phyloP scores from a whole-genome alignment of 2,888 invertebrate genomes.

The Stictocephala bisonia region DNA sequence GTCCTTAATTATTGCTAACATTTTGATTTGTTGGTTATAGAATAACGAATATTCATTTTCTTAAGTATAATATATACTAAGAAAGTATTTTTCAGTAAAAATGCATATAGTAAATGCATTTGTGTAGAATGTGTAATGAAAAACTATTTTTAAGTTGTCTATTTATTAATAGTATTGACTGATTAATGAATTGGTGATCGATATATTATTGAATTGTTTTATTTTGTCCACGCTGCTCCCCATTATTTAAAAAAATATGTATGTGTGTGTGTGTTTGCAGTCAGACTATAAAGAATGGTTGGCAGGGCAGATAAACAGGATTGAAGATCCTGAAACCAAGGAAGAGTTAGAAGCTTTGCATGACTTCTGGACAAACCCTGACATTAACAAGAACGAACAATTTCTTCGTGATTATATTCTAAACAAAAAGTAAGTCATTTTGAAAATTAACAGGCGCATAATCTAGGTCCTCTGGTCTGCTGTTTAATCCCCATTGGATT shows the following conservation, averaged over 20 bases:
- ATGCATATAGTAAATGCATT: too few relatives aligned
- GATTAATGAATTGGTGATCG: too few relatives aligned
- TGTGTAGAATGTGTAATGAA: too few relatives aligned
- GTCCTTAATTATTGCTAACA: too few relatives aligned
- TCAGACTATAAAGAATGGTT: slow-evolving; percentile 72
- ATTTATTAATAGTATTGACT: too few relatives aligned
- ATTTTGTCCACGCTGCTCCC: neutral
- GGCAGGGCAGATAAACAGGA: slow-evolving; percentile 75
- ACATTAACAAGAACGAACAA: slow-evolving; percentile 84
- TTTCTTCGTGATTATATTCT: slow-evolving; percentile 94
- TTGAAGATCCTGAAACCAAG: slow-evolving; percentile 71
- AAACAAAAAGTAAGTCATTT: slow-evolving; percentile 79
- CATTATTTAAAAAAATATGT: neutral
- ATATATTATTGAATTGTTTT: neutral
- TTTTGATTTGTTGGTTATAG: too few relatives aligned
- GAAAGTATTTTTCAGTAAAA: too few relatives aligned
- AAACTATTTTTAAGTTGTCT: too few relatives aligned
- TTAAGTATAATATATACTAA: too few relatives aligned
- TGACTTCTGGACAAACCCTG: slow-evolving; percentile 86
- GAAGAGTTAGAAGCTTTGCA: slow-evolving; percentile 79
- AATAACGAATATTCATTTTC: too few relatives aligned
- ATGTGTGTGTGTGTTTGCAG: neutral
- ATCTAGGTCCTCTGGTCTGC: neutral
- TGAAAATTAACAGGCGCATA: neutral
- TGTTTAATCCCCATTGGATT: neutral